Base-by-base conservation (phyloP, 2,888 invertebrate genomes). In the Stenichneumon culpator region DNA sequence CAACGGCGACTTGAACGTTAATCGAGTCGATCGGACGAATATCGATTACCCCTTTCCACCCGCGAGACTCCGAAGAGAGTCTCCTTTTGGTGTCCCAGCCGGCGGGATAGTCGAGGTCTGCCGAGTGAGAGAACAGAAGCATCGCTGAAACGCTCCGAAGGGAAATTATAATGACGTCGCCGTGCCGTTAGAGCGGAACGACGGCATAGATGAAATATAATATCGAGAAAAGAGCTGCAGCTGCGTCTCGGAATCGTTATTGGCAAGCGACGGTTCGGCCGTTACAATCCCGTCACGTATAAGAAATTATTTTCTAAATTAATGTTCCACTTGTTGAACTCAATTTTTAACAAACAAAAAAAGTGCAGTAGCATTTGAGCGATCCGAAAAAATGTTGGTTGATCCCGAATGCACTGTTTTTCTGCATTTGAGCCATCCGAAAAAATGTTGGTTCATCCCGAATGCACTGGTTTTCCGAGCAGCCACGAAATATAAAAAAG, bases 131-230 rank as follows among this genome's bases (percentile, higher is more conserved):
- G 44, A 11, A 65, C 14, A 44, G 50, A 69, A 63, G 36, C 75
- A 11, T 9, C 22, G 36, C 67, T 69, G 68, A 63, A 54, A 54
- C 22, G 39, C 65, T 60, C 36, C 22, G 36, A 25, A 70, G 60
- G 68, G 44, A 79, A 84, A 82, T 85, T 85, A 85, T 80, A 85
- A 82, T 82, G 72, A 82, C 79, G 60, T 80, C 32, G 73, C 54
- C 65, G 4, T 39, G 72, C 44, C 47, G n/a, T 22, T 50, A 67
- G 72, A 54, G 65, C 47, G 44, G 39, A 72, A 72, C 22, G 74
- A 54, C 5, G 36, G 63, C 47, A 52, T 60, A 57, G 44, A 63
- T 77, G 16, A 65, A 65, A 69, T 81, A 70, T 84, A 68, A 75
- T 60, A 60, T 75, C 82, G 63, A 57, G 50, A 44, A 79, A 78